Base-by-base conservation (phyloP, 2,888 invertebrate genomes). In the Epistrophe grossulariae region DNA sequence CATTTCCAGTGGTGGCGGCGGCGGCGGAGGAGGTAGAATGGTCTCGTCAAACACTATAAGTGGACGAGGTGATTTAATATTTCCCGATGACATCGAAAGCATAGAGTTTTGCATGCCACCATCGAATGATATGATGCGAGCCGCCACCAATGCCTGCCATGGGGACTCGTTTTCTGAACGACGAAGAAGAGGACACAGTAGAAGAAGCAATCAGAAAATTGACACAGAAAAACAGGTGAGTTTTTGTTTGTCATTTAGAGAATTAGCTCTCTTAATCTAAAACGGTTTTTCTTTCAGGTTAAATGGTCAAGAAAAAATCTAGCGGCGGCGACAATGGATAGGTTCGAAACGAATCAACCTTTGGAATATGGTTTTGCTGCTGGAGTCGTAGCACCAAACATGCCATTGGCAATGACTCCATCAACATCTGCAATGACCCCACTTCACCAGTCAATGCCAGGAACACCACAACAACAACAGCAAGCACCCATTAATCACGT, bases 261-360 rank as follows among this genome's bases (percentile, higher is more conserved):
- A 48, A 13, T 31, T 19, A 31, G 11, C 3, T 19, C 3, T 19
- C 19, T 7, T 3, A 66, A 48, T 11, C 17, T 66, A 17, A 68
- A 31, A 38, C 8, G 1, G 4, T 35, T 50, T 68, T 28, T 9
- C 3, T 89, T 88, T 8, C 83, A 93, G 93, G 94, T 94, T 52
- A 94, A 94, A 76, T 95, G 95, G 95, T 94, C 95, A 66, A 94
- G 95, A 88, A 95, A 94, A 90, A 95, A 95, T 89, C 94, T 95
- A 48, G 94, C 95, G 19, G 94, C 95, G 15, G 95, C 95, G 43
- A 95, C 95, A 17, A 95, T 95, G 95, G 95, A 95, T 89, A 93
- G 95, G 79, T 95, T 95, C 89, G 95, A 95, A 90, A 95, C 95
- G 17, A 94, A 90, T 17, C 90, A 89, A 45, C 90, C 91, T 60